These are phyloP conservation scores for Oscheius sp. DNA, from an alignment of 2,888 invertebrate species.

Conservation along the genomic window DNA sequence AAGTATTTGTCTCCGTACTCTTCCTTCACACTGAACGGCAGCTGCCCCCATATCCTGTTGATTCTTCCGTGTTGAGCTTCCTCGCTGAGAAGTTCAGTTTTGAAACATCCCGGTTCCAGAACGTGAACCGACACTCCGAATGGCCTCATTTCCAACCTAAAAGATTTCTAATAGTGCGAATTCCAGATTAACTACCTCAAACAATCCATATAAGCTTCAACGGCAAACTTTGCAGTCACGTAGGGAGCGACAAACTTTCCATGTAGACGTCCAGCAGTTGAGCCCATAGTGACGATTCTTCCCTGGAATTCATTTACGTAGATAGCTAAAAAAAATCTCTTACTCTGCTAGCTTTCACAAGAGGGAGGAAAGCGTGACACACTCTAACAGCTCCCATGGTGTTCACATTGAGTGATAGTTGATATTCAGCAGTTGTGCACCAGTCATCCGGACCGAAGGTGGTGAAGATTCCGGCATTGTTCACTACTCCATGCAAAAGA, in stretches of 20 bases:
- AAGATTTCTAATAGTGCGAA: not conserved
- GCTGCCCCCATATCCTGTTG: conserved; percentile 61
- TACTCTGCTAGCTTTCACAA: conserved; percentile 64
- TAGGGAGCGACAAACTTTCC: conserved; percentile 69
- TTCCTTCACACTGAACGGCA: conserved; percentile 55
- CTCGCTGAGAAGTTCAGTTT: conserved; percentile 63
- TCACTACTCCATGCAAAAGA: conserved; percentile 89
- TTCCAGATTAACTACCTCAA: conserved; percentile 38
- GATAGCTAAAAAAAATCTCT: not conserved
- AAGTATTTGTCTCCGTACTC: conserved; percentile 72
- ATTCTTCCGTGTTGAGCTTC: conserved; percentile 62
- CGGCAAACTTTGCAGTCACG: conserved; percentile 66
- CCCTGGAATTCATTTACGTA: conserved; percentile 60
- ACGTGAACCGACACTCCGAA: conserved; percentile 64
- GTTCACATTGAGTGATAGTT: conserved; percentile 82
- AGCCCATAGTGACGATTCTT: conserved; percentile 75
- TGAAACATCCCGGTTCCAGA: conserved; percentile 71
- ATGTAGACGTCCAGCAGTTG: conserved; percentile 74
- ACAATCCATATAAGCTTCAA: conserved; percentile 69
- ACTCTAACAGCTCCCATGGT: conserved; percentile 79
- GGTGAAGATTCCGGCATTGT: conserved; percentile 88
- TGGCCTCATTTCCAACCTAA: conserved; percentile 56
- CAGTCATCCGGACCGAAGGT: conserved; percentile 91
- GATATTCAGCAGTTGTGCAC: conserved; percentile 85
- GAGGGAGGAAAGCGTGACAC: conserved; percentile 65